Evolutionary conservation across 1,140 invertebrate species (phyloP).

Genomic region (Megalopta genalis): DNA sequence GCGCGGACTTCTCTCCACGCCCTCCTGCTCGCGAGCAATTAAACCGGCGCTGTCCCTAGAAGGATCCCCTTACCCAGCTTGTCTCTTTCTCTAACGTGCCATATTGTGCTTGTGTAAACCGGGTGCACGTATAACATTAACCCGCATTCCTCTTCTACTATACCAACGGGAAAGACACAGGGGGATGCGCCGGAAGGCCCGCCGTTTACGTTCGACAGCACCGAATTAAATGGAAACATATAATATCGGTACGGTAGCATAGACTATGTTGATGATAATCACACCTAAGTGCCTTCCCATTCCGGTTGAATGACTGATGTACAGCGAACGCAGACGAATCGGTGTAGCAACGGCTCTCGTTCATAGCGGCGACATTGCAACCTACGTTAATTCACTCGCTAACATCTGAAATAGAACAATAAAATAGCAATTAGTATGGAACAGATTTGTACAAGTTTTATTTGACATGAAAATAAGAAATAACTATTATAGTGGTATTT

Average conservation of each 20-base stretch:
- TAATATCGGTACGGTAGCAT: conserved; percentile 11
- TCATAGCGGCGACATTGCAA: conserved; percentile 69
- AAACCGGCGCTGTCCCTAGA: conserved; percentile 1
- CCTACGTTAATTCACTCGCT: conserved; percentile 35
- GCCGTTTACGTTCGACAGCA: background rate
- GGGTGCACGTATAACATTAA: background rate
- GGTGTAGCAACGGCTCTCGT: conserved; percentile 62
- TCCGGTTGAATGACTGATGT: conserved; percentile 72
- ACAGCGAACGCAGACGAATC: conserved; percentile 65
- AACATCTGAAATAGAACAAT: conserved; percentile 55
- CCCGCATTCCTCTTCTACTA: background rate
- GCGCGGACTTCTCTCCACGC: conserved; percentile 16
- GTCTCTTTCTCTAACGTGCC: background rate
- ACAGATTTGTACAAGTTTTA: too few species aligned
- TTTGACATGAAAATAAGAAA: too few species aligned
- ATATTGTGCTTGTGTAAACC: conserved; percentile 2
- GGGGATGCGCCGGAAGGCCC: background rate
- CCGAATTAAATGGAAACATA: background rate
- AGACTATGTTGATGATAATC: conserved; percentile 59
- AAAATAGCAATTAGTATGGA: background rate
- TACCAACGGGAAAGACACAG: background rate
- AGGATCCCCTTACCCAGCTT: background rate
- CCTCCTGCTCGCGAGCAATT: conserved; percentile 52
- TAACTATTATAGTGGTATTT: too few species aligned
- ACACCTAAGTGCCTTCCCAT: conserved; percentile 77